Conservation (phyloP, 2,797 vertebrate genomes). For the Paratrypauchen microcephalus region DNA sequence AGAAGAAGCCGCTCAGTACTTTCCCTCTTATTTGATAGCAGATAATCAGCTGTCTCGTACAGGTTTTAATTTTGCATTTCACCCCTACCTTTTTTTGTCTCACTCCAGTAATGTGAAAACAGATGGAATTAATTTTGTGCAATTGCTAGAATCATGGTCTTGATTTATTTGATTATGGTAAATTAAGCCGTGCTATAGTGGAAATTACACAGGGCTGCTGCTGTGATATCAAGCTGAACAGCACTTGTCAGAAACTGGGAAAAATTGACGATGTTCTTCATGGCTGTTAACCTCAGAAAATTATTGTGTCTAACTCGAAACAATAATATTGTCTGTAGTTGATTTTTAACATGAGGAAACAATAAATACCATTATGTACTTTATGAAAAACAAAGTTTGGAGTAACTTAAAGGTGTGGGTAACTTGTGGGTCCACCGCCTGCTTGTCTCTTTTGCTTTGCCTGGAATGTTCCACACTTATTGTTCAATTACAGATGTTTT, state of each 20-base stretch:
- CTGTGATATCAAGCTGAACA: constrained; percentile 21
- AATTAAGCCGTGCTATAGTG: constrained; percentile 42
- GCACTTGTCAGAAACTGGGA: constrained; percentile 4
- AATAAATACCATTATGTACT: too few relatives aligned
- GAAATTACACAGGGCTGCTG: constrained; percentile 34
- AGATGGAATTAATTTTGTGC: constrained; percentile 51
- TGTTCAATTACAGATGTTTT: too few relatives aligned
- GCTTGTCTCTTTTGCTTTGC: too few relatives aligned
- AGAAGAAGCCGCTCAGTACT: constrained; percentile 14
- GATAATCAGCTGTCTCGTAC: constrained; percentile 15
- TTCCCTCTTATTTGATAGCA: constrained; percentile 6
- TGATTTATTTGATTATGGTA: constrained; percentile 48
- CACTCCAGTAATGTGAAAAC: constrained; percentile 34
- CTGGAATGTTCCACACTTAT: too few relatives aligned
- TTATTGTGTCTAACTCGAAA: neutral
- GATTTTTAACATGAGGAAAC: neutral
- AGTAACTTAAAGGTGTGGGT: too few relatives aligned
- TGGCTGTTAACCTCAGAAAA: neutral
- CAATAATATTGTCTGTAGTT: neutral
- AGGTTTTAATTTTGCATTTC: constrained; percentile 12
- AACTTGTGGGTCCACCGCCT: too few relatives aligned
- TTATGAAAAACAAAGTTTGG: too few relatives aligned
- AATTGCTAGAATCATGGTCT: constrained; percentile 43
- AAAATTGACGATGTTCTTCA: neutral
- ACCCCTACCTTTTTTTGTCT: constrained; percentile 10